Conservation (phyloP, 2,888 invertebrate genomes). For the Hirtodrosophila histrioides region DNA sequence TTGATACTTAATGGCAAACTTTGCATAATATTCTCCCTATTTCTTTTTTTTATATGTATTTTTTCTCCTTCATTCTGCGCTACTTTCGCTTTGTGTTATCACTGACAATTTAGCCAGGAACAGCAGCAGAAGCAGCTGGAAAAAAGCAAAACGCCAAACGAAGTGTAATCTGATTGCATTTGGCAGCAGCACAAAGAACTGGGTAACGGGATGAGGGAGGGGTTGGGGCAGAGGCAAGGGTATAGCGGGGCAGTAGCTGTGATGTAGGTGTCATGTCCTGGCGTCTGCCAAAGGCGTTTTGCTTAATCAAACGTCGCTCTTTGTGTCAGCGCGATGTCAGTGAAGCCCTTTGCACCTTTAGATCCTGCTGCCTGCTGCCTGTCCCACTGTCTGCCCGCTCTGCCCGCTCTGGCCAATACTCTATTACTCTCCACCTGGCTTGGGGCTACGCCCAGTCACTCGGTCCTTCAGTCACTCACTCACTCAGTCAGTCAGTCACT, state of each 20-base stretch:
- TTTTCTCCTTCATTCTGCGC: constrained; percentile 28
- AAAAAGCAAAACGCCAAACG: constrained; percentile 55
- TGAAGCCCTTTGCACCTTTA: constrained; percentile 58
- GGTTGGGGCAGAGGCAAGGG: neutral
- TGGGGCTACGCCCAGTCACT: constrained; percentile 35
- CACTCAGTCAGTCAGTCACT: constrained; percentile 26
- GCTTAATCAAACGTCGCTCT: constrained; percentile 74
- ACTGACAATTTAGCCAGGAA: constrained; percentile 68
- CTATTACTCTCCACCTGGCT: constrained; percentile 25
- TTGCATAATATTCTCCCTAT: constrained; percentile 59
- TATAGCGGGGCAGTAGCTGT: constrained; percentile 2
- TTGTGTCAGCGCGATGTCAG: constrained; percentile 71
- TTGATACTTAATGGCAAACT: constrained; percentile 67
- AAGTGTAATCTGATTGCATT: constrained; percentile 79
- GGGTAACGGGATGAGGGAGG: neutral
- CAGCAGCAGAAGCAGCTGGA: constrained; percentile 6
- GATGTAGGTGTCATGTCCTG: constrained; percentile 59
- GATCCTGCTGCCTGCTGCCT: neutral
- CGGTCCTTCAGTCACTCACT: constrained; percentile 8
- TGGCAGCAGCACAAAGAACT: constrained; percentile 69
- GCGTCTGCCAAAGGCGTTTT: constrained; percentile 71
- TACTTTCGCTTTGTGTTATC: constrained; percentile 67
- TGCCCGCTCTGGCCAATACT: constrained; percentile 24
- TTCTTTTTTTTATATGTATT: constrained; percentile 1
- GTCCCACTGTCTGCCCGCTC: neutral